A percentile compares a stretch with the other conserved stretches of the same genome.
Evolutionary conservation across 64 coral and sea anemone genomes (phyloP).

Genomic region (Cladopsammia gracilis): DNA sequence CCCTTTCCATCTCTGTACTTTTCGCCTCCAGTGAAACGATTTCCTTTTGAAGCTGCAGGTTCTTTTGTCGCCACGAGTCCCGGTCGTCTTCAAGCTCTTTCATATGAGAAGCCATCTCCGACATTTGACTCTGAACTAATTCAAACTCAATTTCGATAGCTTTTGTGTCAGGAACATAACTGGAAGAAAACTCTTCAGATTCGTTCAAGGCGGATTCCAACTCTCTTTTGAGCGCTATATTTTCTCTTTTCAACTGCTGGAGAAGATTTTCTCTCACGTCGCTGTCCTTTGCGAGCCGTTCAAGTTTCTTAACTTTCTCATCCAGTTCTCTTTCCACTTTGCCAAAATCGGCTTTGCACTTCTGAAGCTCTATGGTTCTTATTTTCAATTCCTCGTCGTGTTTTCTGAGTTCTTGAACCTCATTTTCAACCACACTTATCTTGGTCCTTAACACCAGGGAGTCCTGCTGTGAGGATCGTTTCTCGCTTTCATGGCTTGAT

Average conservation of each 20-base stretch:
- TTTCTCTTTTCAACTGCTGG: slow-evolving; percentile 86
- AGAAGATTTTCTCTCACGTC: slow-evolving; percentile 58
- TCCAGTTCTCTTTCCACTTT: slow-evolving; percentile 69
- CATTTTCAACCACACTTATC: slow-evolving; percentile 69
- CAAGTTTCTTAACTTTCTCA: slow-evolving; percentile 58
- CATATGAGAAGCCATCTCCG: slow-evolving; percentile 23
- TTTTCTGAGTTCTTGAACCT: slow-evolving; percentile 47
- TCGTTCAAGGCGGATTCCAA: slow-evolving; percentile 57
- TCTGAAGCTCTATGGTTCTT: slow-evolving; percentile 50
- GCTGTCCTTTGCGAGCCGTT: slow-evolving; percentile 65
- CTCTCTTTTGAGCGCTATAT: slow-evolving; percentile 69
- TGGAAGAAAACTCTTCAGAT: slow-evolving; percentile 15
- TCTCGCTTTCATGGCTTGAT: slow-evolving; percentile 62
- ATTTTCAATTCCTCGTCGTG: slow-evolving; percentile 58
- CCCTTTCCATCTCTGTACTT: slow-evolving; percentile 68
- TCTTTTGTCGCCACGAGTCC: slow-evolving; percentile 72
- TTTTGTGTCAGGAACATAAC: slow-evolving; percentile 29
- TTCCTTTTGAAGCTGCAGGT: slow-evolving; percentile 85
- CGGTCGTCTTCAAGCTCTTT: slow-evolving; percentile 71
- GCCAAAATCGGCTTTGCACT: slow-evolving; percentile 38
- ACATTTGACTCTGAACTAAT: slow-evolving; percentile 60
- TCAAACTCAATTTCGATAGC: slow-evolving; percentile 64
- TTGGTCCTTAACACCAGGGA: slow-evolving; percentile 46
- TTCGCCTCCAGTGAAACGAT: slow-evolving; percentile 72
- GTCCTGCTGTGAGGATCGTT: slow-evolving; percentile 65